These are phyloP conservation scores for Hydrotaea diabolus DNA, from an alignment of 2,888 invertebrate genomes.

Conservation along the genomic window DNA sequence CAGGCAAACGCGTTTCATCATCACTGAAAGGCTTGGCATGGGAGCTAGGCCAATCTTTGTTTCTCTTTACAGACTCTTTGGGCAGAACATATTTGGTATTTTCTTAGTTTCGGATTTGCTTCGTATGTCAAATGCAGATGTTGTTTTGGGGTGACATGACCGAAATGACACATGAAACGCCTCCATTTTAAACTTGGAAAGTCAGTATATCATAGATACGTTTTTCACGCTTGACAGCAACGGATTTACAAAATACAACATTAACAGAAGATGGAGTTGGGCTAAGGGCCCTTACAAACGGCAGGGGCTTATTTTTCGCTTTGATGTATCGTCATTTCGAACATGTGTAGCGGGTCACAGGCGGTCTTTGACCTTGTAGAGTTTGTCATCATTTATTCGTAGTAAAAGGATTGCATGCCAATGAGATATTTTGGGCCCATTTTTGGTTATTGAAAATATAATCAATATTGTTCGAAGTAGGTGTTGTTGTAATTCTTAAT, in stretches of 20 bases:
- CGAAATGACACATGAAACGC: conserved; percentile 15
- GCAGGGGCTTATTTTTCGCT: background rate
- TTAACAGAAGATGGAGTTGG: background rate
- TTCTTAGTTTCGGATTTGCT: background rate
- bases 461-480: too few relatives aligned
- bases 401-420: background rate
- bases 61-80: background rate
- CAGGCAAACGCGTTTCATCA: too few relatives aligned
- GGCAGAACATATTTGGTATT: background rate
- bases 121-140: conserved; percentile 4
- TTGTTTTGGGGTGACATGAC: background rate
- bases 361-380: background rate
- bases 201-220: background rate
- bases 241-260: background rate
- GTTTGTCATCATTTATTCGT: background rate
- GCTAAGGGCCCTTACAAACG: background rate
- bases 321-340: background rate
- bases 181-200: background rate
- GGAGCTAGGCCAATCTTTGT: too few relatives aligned
- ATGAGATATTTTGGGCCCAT: too few relatives aligned
- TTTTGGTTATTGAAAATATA: too few relatives aligned
- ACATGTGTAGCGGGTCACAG: background rate
- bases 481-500: too few relatives aligned
- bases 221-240: background rate
- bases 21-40: too few relatives aligned